Percentiles rank a stretch among this genome's conserved stretches.
phyloP scores from a whole-genome alignment of 2,797 vertebrate species.

The Enteromius radiatus region DNA sequence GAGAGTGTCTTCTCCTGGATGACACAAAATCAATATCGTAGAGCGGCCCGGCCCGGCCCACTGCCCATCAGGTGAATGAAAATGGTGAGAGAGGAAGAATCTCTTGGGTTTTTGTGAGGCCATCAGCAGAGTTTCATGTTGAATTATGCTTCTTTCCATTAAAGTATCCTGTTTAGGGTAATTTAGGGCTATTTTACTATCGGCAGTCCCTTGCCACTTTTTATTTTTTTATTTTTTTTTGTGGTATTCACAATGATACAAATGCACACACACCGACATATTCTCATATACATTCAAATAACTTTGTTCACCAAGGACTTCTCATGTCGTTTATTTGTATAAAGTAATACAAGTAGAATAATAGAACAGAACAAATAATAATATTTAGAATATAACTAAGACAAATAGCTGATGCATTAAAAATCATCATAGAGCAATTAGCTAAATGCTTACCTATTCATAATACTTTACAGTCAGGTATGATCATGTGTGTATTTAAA shows the following conservation, averaged over 20 bases:
- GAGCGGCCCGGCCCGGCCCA: conserved; percentile 44
- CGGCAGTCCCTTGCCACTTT: background rate
- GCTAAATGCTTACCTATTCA: background rate
- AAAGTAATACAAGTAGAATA: background rate
- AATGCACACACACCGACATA: background rate
- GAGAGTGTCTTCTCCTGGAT: conserved; percentile 42
- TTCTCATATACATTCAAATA: background rate
- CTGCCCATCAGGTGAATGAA: conserved; percentile 53
- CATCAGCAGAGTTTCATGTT: conserved; percentile 48
- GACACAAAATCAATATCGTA: conserved; percentile 58
- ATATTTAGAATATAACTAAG: background rate
- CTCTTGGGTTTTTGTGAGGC: conserved; percentile 20
- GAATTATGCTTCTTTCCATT: conserved; percentile 26
- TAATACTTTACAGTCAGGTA: background rate
- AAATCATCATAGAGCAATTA: background rate
- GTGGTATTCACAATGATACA: background rate
- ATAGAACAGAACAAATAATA: background rate
- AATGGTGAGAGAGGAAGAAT: conserved; percentile 33
- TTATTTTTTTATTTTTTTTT: background rate
- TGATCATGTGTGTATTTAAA: background rate
- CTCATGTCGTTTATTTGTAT: no score
- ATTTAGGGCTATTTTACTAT: conserved; percentile 21
- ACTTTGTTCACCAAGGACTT: no score
- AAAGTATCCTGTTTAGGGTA: conserved; percentile 19
- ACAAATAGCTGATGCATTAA: background rate